These are phyloP conservation scores for Drosophila algonquin DNA, from an alignment of 2,888 invertebrate species.

Conservation along the genomic window DNA sequence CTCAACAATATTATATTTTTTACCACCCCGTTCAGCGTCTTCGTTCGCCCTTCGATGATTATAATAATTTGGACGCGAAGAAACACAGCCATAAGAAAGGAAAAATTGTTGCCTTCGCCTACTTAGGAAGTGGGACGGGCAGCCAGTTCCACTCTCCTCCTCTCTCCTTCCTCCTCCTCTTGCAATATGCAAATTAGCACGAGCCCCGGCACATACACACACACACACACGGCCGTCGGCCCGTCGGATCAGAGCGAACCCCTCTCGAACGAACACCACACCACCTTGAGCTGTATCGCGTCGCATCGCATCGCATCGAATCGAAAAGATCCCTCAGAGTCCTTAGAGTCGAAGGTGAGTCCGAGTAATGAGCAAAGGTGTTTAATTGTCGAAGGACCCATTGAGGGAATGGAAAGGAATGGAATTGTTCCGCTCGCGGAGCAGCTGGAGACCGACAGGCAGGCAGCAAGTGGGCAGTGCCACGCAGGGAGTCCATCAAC, in stretches of 20 bases:
- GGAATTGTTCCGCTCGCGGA: neutral
- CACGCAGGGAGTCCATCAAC: neutral
- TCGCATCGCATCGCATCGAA: conserved; percentile 13
- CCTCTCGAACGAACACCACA: conserved; percentile 2
- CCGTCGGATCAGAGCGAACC: neutral
- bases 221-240: conserved; percentile 7
- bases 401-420: neutral
- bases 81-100: conserved; percentile 26
- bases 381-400: conserved; percentile 65
- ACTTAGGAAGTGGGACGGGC: conserved; percentile 39
- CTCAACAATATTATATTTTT: neutral
- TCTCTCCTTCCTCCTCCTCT: conserved; percentile 18
- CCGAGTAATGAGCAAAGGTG: conserved; percentile 72
- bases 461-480: conserved; percentile 1
- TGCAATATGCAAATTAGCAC: conserved; percentile 75
- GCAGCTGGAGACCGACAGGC: neutral
- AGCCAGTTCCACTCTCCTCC: conserved; percentile 18
- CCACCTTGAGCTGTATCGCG: conserved; percentile 2
- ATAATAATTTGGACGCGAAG: conserved; percentile 64
- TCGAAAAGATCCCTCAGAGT: conserved; percentile 9
- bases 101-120: conserved; percentile 44
- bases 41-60: conserved; percentile 51
- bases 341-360: conserved; percentile 6
- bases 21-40: conserved; percentile 16
- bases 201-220: conserved; percentile 34